phyloP scores from a whole-genome alignment of 2,888 invertebrate genomes.

The Cheilosia vulpina region DNA sequence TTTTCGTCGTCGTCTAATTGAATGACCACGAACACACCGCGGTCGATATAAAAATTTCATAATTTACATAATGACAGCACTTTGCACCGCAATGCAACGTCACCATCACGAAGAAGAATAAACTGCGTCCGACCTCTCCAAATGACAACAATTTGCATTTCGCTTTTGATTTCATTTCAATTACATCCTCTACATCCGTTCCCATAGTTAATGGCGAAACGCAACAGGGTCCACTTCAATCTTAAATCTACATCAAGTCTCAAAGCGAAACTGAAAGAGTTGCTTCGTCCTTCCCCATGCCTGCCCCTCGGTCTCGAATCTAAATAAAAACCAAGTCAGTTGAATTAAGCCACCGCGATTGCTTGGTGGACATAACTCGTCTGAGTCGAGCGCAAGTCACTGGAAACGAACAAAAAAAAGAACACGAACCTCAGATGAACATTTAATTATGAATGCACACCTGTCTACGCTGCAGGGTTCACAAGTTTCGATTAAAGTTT shows the following conservation, averaged over 20 bases:
- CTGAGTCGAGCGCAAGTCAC: conserved; percentile 56
- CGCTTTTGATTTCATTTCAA: conserved; percentile 73
- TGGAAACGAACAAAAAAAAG: conserved; percentile 35
- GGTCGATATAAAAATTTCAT: no score
- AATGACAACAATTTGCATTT: conserved; percentile 73
- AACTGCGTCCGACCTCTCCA: conserved; percentile 29
- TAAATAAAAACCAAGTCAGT: conserved; percentile 27
- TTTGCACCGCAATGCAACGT: conserved; percentile 18
- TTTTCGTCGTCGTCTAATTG: neutral
- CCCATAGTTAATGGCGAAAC: conserved; percentile 49
- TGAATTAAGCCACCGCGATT: conserved; percentile 42
- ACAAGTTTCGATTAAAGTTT: conserved; percentile 42
- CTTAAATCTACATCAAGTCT: conserved; percentile 39
- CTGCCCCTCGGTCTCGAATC: neutral
- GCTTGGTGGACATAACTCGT: conserved; percentile 59
- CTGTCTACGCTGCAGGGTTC: conserved; percentile 65
- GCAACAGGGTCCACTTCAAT: conserved; percentile 49
- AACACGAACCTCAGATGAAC: conserved; percentile 49
- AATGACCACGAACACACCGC: conserved; percentile 3
- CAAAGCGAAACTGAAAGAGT: conserved; percentile 18
- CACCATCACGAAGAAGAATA: conserved; percentile 17
- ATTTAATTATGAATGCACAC: conserved; percentile 73
- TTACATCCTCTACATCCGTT: conserved; percentile 69
- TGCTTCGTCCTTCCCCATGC: neutral
- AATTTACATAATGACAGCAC: conserved; percentile 11